Base-by-base conservation (phyloP, 2,113 vertebrate genomes). In the Pardalotus punctatus region DNA sequence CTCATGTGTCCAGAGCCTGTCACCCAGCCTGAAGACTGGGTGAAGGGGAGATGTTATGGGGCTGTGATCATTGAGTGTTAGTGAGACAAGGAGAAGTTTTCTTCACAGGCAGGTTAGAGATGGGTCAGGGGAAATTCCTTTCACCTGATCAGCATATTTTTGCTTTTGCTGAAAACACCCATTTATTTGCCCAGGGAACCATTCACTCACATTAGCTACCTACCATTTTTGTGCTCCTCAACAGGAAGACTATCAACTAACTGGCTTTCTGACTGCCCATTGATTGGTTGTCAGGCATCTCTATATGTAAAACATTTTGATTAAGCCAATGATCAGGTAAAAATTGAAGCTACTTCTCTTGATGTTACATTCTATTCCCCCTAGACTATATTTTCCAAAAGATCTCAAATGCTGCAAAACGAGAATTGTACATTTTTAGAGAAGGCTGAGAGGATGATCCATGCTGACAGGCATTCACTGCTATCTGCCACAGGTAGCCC, bases 401-500 rank as follows among this genome's bases (percentile, higher is more conserved):
- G 31, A 78, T 47, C 90, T 88, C 82, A 90, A 88, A 74, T 45
- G 48, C 76, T 89, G 86, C 31, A 65, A 91, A 96, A 86, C 0
- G 8, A 84, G 79, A 91, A 72, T 21, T 70, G 83, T 61, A 74
- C 40, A 7, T 84, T 96, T 95, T 93, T 88, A 91, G 86, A 70
- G 71, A 93, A 73, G 0, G 2, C 67, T 67, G 94, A 86, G 86
- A 94, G 86, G 74, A 69, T 94, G 95, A 97, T 95, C 92, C 62
- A 29, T 78, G 73, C 92, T 94, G 95, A 96, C 96, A 96, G 79
- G 60, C 80, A 93, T 90, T 96, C 86, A 73, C 76, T 94, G 2
- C 90, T 94, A 81, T 96, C 96, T 97, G 95, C 92, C 90, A 95
- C 71, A 91, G 95, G 96, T 96, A 94, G 81, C 58, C 90, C 90